A percentile compares a stretch with the other conserved stretches of the same genome.
Evolutionary conservation across 2,113 vertebrate species (phyloP).

Genomic region (Syngnathus floridae): DNA sequence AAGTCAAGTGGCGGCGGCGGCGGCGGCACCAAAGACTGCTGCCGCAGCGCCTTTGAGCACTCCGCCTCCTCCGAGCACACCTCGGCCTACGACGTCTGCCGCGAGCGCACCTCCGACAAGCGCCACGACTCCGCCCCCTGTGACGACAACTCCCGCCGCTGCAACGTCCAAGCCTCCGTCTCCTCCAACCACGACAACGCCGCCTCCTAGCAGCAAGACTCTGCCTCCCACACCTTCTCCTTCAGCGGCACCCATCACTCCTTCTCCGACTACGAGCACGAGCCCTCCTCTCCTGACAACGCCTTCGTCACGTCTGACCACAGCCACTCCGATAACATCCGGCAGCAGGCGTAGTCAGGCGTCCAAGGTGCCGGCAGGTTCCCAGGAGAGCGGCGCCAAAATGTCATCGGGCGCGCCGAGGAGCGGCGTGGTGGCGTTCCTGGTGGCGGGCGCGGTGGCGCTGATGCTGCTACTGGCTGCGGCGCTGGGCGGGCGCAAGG

Average conservation of each 20-base stretch:
- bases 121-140: background rate
- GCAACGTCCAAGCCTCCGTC: background rate
- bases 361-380: slow-evolving; percentile 24
- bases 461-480: slow-evolving; percentile 49
- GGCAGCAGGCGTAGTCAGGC: background rate
- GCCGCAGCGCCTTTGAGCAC: background rate
- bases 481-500: slow-evolving; percentile 63
- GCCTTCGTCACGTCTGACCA: background rate
- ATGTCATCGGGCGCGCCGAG: slow-evolving; percentile 37
- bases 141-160: background rate
- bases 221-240: background rate
- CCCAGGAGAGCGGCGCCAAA: slow-evolving; percentile 20
- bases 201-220: background rate
- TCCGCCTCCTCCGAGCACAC: background rate
- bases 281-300: background rate
- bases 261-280: slow-evolving; percentile 8
- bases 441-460: slow-evolving; percentile 60
- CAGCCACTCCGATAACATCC: background rate
- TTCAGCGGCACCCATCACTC: slow-evolving; percentile 4
- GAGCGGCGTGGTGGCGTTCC: slow-evolving; percentile 62
- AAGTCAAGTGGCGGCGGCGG: slow-evolving; percentile 23
- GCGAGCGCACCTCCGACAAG: background rate
- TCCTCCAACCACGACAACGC: background rate
- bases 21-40: slow-evolving; percentile 19
- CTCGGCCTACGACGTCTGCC: background rate